phyloP scores from a whole-genome alignment of 2,113 vertebrate genomes.

The Monopterus albus region DNA sequence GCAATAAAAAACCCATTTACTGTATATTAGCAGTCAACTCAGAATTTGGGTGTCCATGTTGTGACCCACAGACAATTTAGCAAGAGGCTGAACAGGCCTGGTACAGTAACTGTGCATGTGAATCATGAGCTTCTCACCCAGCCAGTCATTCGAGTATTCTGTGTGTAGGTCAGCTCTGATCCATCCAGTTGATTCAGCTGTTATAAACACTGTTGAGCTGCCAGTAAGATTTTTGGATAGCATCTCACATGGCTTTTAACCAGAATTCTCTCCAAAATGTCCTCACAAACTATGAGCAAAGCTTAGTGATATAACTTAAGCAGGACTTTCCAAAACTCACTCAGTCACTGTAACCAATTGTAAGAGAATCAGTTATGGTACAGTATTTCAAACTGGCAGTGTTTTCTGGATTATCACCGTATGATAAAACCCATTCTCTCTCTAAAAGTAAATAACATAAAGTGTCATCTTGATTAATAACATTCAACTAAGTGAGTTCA shows the following conservation, averaged over 20 bases:
- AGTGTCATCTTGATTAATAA: neutral
- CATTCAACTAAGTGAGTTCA: neutral
- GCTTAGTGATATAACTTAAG: constrained; percentile 40
- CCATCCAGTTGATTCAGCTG: constrained; percentile 55
- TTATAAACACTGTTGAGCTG: constrained; percentile 63
- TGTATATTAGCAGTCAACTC: neutral
- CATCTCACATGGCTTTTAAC: constrained; percentile 33
- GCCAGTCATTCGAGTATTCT: constrained; percentile 11
- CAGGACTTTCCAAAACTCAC: constrained; percentile 58
- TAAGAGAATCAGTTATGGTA: neutral
- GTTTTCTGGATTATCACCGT: neutral
- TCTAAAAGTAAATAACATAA: too few species aligned
- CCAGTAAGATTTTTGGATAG: constrained; percentile 60
- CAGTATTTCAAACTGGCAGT: neutral
- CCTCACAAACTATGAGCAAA: constrained; percentile 54
- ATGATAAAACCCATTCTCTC: neutral
- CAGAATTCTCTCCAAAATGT: constrained; percentile 54
- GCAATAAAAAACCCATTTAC: neutral
- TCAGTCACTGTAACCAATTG: neutral
- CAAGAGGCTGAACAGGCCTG: constrained; percentile 18
- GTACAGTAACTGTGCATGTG: constrained; percentile 34
- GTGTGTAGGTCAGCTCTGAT: constrained; percentile 63
- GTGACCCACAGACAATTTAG: too few species aligned
- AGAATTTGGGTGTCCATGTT: neutral
- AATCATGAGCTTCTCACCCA: constrained; percentile 42